Conservation (phyloP, 1,140 invertebrate species). For the Ceratina australensis region DNA sequence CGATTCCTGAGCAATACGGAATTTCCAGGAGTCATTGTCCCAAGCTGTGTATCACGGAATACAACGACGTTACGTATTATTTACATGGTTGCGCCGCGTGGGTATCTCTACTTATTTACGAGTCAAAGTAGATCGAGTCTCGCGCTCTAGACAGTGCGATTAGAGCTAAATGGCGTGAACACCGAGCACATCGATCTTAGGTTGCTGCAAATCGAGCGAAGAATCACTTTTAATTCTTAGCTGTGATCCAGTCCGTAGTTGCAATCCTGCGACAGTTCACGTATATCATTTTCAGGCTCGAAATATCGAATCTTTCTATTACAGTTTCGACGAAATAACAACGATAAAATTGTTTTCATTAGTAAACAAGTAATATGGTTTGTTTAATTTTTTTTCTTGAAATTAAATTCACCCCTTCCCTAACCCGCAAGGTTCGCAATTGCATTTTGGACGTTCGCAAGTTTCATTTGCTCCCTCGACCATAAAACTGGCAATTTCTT, state of each 20-base stretch:
- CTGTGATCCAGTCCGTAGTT: too few species aligned
- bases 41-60: too few species aligned
- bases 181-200: conserved; percentile 29
- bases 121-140: not conserved
- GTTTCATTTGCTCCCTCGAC: not conserved
- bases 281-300: not conserved
- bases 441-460: not conserved
- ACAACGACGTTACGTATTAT: too few species aligned
- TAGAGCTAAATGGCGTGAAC: conserved; percentile 14
- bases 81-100: too few species aligned
- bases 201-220: not conserved
- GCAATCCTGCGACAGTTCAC: too few species aligned
- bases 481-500: not conserved
- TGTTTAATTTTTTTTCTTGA: not conserved
- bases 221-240: not conserved
- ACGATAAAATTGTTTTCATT: not conserved
- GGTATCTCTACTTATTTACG: too few species aligned
- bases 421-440: not conserved
- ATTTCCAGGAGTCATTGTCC: too few species aligned
- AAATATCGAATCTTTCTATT: too few species aligned
- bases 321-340: not conserved
- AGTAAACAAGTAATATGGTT: not conserved
- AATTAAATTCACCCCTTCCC: not conserved
- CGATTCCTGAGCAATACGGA: too few species aligned
- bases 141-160: not conserved